Evolutionary conservation across 2,113 vertebrate species (phyloP).

Genomic region (Turnix velox): DNA sequence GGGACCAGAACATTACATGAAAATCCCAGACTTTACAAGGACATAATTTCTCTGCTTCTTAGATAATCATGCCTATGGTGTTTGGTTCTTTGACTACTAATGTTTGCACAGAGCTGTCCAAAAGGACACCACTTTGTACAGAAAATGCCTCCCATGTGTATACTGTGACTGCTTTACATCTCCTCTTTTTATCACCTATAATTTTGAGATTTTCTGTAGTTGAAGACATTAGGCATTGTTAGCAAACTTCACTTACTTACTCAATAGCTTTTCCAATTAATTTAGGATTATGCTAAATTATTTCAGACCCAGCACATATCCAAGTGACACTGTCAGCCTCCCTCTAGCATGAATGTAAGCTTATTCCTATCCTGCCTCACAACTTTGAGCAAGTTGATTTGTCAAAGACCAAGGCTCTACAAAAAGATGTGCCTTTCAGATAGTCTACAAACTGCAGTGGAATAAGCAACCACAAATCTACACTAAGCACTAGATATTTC

Average conservation of each 20-base stretch:
- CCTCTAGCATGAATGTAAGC: not conserved
- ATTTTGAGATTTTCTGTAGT: not conserved
- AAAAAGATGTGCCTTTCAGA: not conserved
- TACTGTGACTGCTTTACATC: not conserved
- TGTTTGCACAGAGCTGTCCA: not conserved
- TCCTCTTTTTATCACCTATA: not conserved
- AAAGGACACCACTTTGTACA: not conserved
- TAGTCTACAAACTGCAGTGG: not conserved
- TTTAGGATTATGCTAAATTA: not conserved
- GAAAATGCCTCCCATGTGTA: not conserved
- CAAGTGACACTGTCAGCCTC: not conserved
- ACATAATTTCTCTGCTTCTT: too few relatives aligned
- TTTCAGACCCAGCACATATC: not conserved
- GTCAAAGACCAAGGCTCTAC: not conserved
- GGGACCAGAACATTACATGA: not conserved
- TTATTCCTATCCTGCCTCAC: not conserved
- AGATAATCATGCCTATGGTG: too few relatives aligned
- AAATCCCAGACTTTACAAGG: not conserved
- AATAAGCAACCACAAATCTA: not conserved
- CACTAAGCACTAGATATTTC: not conserved
- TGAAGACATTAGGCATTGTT: not conserved
- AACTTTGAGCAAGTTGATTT: not conserved
- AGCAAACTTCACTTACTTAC: not conserved
- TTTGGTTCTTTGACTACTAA: not conserved
- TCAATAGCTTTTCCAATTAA: not conserved